A percentile compares a stretch with the other conserved stretches of the same genome.
phyloP scores from a whole-genome alignment of 37 sponge, comb jelly and placozoan species.

The Axinella damicornis region DNA sequence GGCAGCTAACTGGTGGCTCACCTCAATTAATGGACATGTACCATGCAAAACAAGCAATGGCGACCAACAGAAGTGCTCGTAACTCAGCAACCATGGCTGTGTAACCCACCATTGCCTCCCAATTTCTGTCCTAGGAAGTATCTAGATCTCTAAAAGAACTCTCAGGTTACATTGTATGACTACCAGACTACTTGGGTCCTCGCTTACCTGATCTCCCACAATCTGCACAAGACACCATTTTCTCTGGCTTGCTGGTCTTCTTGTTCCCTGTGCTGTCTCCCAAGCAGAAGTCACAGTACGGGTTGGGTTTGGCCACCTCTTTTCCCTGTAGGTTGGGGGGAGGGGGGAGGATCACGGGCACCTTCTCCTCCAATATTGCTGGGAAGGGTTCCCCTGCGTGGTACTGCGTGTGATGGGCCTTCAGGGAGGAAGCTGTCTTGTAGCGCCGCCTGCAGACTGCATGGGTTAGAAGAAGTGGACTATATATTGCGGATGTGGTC shows the following conservation, averaged over 20 bases:
- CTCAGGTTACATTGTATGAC: too few species aligned
- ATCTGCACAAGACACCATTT: constrained; percentile 87
- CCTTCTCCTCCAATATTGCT: constrained; percentile 4
- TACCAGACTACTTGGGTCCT: too few species aligned
- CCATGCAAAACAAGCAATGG: too few species aligned
- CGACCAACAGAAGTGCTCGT: too few species aligned
- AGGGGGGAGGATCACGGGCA: constrained; percentile 44
- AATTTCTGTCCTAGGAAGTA: too few species aligned
- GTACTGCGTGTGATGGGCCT: constrained; percentile 83
- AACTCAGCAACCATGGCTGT: too few species aligned
- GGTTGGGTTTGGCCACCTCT: constrained; percentile 58
- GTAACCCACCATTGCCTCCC: too few species aligned
- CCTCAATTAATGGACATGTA: too few species aligned
- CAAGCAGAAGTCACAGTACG: constrained; percentile 92
- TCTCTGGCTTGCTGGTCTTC: constrained; percentile 71
- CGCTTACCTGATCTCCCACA: constrained; percentile 89
- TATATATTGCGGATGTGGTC: too few species aligned
- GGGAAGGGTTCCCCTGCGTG: constrained; percentile 58
- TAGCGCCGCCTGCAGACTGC: constrained; percentile 72
- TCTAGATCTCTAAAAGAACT: too few species aligned
- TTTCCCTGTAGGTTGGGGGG: constrained; percentile 55
- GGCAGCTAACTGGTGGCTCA: too few species aligned
- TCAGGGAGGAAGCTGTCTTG: constrained; percentile 79
- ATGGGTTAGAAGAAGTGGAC: neutral
- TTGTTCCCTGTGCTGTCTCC: constrained; percentile 75